phyloP scores from a whole-genome alignment of 2,888 invertebrate genomes.

The Lithodes maja region DNA sequence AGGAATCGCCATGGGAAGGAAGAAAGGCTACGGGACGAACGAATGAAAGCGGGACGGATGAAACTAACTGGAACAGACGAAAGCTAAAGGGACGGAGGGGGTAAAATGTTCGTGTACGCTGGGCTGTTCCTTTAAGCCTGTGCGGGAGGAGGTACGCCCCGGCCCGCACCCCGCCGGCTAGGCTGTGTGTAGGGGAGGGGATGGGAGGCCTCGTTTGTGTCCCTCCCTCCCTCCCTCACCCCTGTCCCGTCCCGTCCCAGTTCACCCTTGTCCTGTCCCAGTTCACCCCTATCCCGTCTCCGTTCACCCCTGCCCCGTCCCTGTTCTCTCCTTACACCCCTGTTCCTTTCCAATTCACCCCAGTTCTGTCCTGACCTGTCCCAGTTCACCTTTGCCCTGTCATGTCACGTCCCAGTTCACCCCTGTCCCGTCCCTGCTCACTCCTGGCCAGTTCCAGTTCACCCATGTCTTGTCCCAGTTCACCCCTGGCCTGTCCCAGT shows the following conservation, averaged over 20 bases:
- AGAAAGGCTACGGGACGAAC: not conserved
- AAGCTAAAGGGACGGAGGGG: constrained; percentile 4
- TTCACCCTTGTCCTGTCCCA: not conserved
- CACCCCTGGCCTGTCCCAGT: too few relatives aligned
- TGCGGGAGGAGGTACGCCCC: constrained; percentile 43
- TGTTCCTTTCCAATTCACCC: too few relatives aligned
- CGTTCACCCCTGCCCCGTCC: not conserved
- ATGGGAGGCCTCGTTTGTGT: not conserved
- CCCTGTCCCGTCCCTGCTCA: too few relatives aligned
- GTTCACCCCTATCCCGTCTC: not conserved
- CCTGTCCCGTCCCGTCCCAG: not conserved
- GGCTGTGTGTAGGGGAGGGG: too few relatives aligned
- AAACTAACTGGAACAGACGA: not conserved
- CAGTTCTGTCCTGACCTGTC: too few relatives aligned
- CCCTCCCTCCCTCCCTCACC: not conserved
- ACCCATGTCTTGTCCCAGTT: too few relatives aligned
- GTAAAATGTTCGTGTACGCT: constrained; percentile 21
- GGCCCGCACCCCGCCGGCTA: constrained; percentile 16
- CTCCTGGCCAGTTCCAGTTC: too few relatives aligned
- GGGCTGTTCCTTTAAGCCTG: constrained; percentile 31
- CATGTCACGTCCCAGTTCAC: too few relatives aligned
- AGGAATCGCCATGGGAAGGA: not conserved
- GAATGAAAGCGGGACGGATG: not conserved
- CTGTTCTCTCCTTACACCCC: too few relatives aligned
- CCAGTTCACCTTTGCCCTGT: too few relatives aligned